Conservation (phyloP, 2,888 invertebrate genomes). For the Zygothrica quintamaculata region DNA sequence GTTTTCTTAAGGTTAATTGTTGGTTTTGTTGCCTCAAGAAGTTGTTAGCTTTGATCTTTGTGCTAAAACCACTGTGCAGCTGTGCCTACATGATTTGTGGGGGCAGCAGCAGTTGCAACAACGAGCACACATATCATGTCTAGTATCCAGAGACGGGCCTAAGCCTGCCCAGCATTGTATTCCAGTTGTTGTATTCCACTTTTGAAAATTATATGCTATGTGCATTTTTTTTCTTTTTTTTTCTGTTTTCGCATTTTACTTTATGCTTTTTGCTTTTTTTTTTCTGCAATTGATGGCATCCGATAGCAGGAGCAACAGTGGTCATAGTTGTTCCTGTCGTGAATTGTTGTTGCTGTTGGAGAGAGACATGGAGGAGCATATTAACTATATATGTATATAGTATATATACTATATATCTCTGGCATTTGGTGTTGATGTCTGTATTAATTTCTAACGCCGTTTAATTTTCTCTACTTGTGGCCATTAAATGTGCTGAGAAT, state of each 20-base stretch:
- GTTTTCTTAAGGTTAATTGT: no score
- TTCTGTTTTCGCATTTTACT: slow-evolving; percentile 41
- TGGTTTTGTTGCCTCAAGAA: background rate
- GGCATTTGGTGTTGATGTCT: slow-evolving; percentile 59
- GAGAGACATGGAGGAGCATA: no score
- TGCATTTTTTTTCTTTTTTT: slow-evolving; percentile 32
- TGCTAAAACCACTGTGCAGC: slow-evolving; percentile 53
- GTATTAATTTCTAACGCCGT: slow-evolving; percentile 78
- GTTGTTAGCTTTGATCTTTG: background rate
- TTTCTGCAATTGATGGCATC: slow-evolving; percentile 76
- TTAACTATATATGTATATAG: background rate
- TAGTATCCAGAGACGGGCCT: slow-evolving; percentile 33
- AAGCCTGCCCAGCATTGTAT: slow-evolving; percentile 52
- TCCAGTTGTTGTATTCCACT: slow-evolving; percentile 65
- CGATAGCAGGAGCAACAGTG: slow-evolving; percentile 68
- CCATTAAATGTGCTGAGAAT: slow-evolving; percentile 60
- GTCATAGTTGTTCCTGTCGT: slow-evolving; percentile 26
- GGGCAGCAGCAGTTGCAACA: slow-evolving; percentile 53
- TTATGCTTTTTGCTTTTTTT: slow-evolving; percentile 35
- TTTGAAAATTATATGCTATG: slow-evolving; percentile 78
- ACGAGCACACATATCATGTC: slow-evolving; percentile 54
- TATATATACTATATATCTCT: background rate
- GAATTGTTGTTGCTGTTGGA: slow-evolving; percentile 11
- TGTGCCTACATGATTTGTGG: slow-evolving; percentile 52
- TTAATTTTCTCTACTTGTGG: slow-evolving; percentile 70